A percentile compares a stretch with the other conserved stretches of the same genome.
Evolutionary conservation across 92 coral and sea anemone genomes (phyloP).

Genomic region (Diadumene lineata): DNA sequence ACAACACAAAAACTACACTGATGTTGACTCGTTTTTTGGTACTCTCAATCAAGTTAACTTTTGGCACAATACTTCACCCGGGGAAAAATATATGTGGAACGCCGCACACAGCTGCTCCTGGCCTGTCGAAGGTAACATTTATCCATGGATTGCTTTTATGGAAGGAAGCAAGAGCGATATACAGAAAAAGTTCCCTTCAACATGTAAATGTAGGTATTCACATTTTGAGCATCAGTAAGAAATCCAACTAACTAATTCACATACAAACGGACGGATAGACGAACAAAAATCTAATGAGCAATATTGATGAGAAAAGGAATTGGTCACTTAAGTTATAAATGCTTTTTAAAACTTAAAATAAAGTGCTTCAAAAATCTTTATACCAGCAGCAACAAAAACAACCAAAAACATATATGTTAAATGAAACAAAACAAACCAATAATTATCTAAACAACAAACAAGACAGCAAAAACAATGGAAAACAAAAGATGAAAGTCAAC

Average conservation of each 20-base stretch:
- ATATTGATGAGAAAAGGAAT: no score
- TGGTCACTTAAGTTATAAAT: no score
- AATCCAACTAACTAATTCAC: not conserved
- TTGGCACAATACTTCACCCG: conserved; percentile 43
- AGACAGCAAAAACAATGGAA: not conserved
- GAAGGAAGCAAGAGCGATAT: conserved; percentile 45
- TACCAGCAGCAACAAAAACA: no score
- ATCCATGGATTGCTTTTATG: conserved; percentile 55
- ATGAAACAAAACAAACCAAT: no score
- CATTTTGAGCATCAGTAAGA: no score
- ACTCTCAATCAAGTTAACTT: conserved; percentile 51
- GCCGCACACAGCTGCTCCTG: conserved; percentile 59
- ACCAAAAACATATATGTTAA: no score
- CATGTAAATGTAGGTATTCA: conserved; percentile 45
- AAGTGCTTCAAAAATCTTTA: no score
- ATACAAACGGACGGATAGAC: not conserved
- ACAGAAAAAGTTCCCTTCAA: conserved; percentile 40
- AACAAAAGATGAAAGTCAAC: not conserved
- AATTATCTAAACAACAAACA: no score
- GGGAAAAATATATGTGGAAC: conserved; percentile 54
- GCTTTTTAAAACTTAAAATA: no score
- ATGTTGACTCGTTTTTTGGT: conserved; percentile 41
- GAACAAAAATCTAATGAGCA: no score
- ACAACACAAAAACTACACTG: not conserved
- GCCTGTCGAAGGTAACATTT: conserved; percentile 62